Evolutionary conservation across 2,888 invertebrate species (phyloP).

Genomic region (Laothoe populi): DNA sequence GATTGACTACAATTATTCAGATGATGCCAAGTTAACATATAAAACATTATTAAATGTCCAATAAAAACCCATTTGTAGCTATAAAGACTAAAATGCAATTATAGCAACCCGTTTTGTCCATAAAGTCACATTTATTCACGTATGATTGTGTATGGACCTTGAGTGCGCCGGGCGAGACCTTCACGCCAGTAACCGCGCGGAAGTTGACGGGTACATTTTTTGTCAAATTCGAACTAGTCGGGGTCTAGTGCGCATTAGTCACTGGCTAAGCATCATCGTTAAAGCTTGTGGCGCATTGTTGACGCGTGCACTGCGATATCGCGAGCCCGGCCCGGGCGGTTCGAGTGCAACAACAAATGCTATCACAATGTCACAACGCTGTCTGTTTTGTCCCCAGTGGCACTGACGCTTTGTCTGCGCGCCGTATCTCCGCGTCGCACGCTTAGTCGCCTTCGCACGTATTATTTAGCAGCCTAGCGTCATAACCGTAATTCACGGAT

Average conservation of each 20-base stretch:
- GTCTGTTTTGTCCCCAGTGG: conserved; percentile 68
- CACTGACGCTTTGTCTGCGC: conserved; percentile 57
- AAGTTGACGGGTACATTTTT: conserved; percentile 80
- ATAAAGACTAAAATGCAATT: conserved; percentile 66
- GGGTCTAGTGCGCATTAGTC: conserved; percentile 80
- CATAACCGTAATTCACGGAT: conserved; percentile 51
- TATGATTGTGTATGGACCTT: conserved; percentile 83
- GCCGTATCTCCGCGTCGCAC: conserved; percentile 51
- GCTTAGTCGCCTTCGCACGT: conserved; percentile 50
- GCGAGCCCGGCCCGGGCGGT: conserved; percentile 46
- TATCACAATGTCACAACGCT: conserved; percentile 80
- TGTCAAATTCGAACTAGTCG: conserved; percentile 79
- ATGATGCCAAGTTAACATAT: conserved; percentile 67
- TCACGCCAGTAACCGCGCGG: conserved; percentile 84
- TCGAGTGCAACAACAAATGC: conserved; percentile 73
- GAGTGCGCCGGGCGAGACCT: conserved; percentile 80
- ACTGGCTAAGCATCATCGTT: conserved; percentile 68
- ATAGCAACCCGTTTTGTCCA: conserved; percentile 71
- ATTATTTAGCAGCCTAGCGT: conserved; percentile 51
- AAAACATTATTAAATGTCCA: conserved; percentile 67
- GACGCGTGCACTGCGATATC: conserved; percentile 70
- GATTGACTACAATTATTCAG: conserved; percentile 76
- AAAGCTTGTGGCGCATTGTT: conserved; percentile 67
- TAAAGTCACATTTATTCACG: conserved; percentile 79
- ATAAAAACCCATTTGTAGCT: conserved; percentile 61